Evolutionary conservation across 1,140 invertebrate species (phyloP).

Genomic region (Lysiphlebus fabarum): DNA sequence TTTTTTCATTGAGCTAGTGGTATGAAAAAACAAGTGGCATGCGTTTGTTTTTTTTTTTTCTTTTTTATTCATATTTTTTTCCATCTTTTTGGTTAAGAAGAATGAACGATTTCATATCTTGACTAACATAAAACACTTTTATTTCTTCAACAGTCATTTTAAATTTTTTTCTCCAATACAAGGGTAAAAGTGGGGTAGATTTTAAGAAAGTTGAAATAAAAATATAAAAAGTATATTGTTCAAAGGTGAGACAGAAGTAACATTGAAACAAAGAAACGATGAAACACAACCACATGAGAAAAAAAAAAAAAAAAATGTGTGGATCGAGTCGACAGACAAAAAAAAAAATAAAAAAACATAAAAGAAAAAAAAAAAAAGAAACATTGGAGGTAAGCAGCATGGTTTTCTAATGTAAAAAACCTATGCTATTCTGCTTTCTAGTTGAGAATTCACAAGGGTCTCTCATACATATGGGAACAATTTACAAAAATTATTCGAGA

Average conservation of each 20-base stretch:
- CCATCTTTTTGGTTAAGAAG: constrained; percentile 24
- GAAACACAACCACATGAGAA: constrained; percentile 22
- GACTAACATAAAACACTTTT: constrained; percentile 42
- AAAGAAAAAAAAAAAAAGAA: constrained; percentile 17
- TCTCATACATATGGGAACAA: constrained; percentile 53
- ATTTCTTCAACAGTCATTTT: constrained; percentile 42
- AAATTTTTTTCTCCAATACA: constrained; percentile 38
- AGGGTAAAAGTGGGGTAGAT: constrained; percentile 15
- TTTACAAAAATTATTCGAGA: constrained; percentile 53
- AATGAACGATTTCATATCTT: constrained; percentile 23
- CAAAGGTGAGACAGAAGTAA: constrained; percentile 18
- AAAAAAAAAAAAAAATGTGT: constrained; percentile 17
- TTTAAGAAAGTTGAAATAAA: constrained; percentile 23
- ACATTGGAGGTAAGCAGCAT: constrained; percentile 16
- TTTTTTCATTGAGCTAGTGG: no score
- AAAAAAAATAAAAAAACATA: constrained; percentile 24
- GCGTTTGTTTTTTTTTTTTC: no score
- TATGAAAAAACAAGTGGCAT: no score
- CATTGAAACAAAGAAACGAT: constrained; percentile 17
- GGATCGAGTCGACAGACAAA: constrained; percentile 10
- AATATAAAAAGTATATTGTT: constrained; percentile 16
- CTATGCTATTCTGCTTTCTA: constrained; percentile 34
- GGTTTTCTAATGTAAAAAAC: constrained; percentile 30
- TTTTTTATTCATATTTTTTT: constrained; percentile 33
- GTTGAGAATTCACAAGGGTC: constrained; percentile 44